Base-by-base conservation (phyloP, 2,113 vertebrate species). In the Motacilla tschutschensis region DNA sequence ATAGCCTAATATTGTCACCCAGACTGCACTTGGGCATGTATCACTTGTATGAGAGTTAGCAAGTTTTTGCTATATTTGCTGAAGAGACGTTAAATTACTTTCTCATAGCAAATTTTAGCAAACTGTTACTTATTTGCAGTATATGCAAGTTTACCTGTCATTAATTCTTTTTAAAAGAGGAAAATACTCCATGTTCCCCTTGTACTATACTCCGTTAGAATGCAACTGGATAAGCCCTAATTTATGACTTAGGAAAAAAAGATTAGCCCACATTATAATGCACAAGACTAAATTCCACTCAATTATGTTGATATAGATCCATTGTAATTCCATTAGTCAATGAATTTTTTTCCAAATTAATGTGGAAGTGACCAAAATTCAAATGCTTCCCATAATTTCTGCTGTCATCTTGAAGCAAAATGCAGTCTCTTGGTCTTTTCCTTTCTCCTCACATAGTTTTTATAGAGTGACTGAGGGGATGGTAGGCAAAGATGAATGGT, bases 301-400 rank as follows among this genome's bases (percentile, higher is more conserved):
- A 86, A 44, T 77, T 86, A 58, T 64, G 62, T 40, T 79, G 77
- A 70, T 85, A 72, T 7, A 82, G 64, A 89, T 83, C 48, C 59
- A 59, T 43, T 62, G 15, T 60, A 91, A 95, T 88, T 92, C 57
- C 55, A 59, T 76, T 82, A 94, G 43, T 51, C 58, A 85, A 26
- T 57, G 21, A 90, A 35, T 19, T 66, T 76, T 80, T 89, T 85
- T 93, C 63, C 55, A 83, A 54, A 83, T 72, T 91, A 79, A 92
- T 79, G 59, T 17, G 28, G 17, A 79, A 93, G 20, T 65, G 74
- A 40, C 57, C 63, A 48, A 86, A 78, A 89, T 87, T 54, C 36
- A 91, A 89, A 76, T 60, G 63, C 17, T 82, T 71, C 26, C 33
- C 0, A 0, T 76, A 54, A 81, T 76, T 83, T 87, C 47, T 46